Percentiles rank a stretch among this genome's conserved stretches.
Evolutionary conservation across 1,140 invertebrate genomes (phyloP).

Genomic region (Heliconius nattereri): DNA sequence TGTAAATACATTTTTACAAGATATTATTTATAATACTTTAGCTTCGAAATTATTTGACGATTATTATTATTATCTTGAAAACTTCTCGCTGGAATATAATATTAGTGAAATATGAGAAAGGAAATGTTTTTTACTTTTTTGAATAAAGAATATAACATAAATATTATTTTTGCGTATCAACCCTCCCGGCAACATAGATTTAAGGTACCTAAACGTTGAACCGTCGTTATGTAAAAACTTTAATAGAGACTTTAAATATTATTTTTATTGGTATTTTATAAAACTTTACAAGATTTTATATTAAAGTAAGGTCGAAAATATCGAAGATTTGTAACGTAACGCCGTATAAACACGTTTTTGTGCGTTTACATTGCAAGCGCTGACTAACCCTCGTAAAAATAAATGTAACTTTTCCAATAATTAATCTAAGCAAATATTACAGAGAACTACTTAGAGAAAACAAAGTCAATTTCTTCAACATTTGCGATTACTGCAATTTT

Average conservation of each 20-base stretch:
- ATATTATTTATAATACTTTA: background rate
- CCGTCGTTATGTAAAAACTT: background rate
- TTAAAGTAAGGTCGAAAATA: no score
- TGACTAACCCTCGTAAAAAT: no score
- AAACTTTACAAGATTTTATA: no score
- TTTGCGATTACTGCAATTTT: background rate
- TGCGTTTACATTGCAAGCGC: no score
- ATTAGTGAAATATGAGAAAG: background rate
- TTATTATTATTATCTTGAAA: background rate
- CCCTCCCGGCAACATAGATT: background rate
- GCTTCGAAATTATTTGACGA: background rate
- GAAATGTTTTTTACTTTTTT: background rate
- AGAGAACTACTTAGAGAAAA: background rate
- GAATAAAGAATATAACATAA: background rate
- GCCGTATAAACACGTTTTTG: no score
- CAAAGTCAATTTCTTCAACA: background rate
- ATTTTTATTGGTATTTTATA: no score
- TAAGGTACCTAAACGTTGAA: background rate
- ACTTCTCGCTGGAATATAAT: background rate
- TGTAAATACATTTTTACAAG: background rate
- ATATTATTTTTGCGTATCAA: background rate
- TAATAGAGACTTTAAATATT: no score
- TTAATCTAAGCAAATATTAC: no score
- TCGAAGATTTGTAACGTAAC: no score
- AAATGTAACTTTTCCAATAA: no score